Percentiles rank a stretch among this genome's conserved stretches.
Evolutionary conservation across 2,113 vertebrate species (phyloP).

Genomic region (Rhinogobius similis): DNA sequence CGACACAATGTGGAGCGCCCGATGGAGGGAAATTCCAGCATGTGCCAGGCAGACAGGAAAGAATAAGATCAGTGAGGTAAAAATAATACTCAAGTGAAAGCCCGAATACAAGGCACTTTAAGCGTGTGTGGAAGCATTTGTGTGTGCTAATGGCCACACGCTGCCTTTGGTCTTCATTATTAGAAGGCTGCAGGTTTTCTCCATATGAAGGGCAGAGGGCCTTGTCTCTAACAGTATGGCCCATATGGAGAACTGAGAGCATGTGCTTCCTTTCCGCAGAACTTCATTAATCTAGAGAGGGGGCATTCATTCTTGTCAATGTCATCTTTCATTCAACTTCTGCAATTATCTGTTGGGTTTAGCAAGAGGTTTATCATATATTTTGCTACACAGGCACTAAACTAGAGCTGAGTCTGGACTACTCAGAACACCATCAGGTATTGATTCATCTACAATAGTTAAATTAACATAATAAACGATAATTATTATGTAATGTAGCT

Average conservation of each 20-base stretch:
- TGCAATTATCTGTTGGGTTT: neutral
- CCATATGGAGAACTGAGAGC: conserved; percentile 56
- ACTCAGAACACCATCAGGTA: no score
- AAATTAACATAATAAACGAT: no score
- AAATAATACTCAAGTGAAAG: conserved; percentile 63
- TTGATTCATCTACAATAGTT: no score
- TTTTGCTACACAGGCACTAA: no score
- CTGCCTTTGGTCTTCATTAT: conserved; percentile 49
- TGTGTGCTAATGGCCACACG: conserved; percentile 53
- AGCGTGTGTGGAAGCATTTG: conserved; percentile 45
- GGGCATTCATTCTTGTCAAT: neutral
- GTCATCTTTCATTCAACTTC: neutral
- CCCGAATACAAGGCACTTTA: conserved; percentile 62
- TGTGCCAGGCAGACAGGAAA: conserved; percentile 66
- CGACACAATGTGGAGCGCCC: conserved; percentile 38
- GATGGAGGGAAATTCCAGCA: conserved; percentile 68
- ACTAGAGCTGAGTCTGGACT: no score
- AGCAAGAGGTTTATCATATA: neutral
- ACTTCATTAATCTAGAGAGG: conserved; percentile 45
- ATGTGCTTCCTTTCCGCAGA: conserved; percentile 26
- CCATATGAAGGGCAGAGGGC: conserved; percentile 56
- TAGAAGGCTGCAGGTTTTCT: conserved; percentile 61
- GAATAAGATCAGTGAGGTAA: conserved; percentile 57
- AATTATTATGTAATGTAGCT: no score
- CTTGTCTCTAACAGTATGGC: conserved; percentile 37